Evolutionary conservation across 2,888 invertebrate species (phyloP), one percentile per base, ranked within the genome.

Genomic region (Dinocampus coccinellae): DNA sequence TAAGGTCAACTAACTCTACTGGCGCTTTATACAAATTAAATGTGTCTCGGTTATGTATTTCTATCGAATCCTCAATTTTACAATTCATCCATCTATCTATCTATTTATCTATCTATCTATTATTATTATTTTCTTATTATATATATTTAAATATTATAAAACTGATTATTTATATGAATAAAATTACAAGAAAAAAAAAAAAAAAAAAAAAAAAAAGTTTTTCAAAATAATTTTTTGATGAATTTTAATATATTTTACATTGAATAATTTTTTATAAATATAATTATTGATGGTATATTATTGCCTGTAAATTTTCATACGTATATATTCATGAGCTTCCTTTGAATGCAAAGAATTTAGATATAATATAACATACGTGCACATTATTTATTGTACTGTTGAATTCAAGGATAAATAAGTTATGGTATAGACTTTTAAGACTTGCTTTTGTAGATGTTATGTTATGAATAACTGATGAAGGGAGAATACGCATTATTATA

Each of bases 1-100:
- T 76, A 74, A 74, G 76, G 75, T 77, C 77, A 77, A 75, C 75
- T 72, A 76, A 76, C 77, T 73, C 69, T 55, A 22, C n/a, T n/a
- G n/a, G n/a, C n/a, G n/a, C n/a, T n/a, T n/a, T n/a, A n/a, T n/a
- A n/a, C n/a, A n/a, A n/a, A n/a, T n/a, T n/a, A n/a, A n/a, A n/a
- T n/a, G n/a, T n/a, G n/a, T n/a, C n/a, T n/a, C n/a, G n/a, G n/a
- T n/a, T n/a, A n/a, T n/a, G n/a, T n/a, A n/a, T n/a, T n/a, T n/a
- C n/a, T n/a, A n/a, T n/a, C n/a, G n/a, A n/a, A n/a, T n/a, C n/a
- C n/a, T n/a, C n/a, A n/a, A n/a, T n/a, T n/a, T n/a, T n/a, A n/a
- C n/a, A n/a, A n/a, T n/a, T n/a, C n/a, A n/a, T n/a, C n/a, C n/a
- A n/a, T n/a, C n/a, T n/a, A n/a, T n/a, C n/a, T n/a, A n/a, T n/a